phyloP scores from a whole-genome alignment of 1,140 invertebrate species.

The Subanguina moxae region DNA sequence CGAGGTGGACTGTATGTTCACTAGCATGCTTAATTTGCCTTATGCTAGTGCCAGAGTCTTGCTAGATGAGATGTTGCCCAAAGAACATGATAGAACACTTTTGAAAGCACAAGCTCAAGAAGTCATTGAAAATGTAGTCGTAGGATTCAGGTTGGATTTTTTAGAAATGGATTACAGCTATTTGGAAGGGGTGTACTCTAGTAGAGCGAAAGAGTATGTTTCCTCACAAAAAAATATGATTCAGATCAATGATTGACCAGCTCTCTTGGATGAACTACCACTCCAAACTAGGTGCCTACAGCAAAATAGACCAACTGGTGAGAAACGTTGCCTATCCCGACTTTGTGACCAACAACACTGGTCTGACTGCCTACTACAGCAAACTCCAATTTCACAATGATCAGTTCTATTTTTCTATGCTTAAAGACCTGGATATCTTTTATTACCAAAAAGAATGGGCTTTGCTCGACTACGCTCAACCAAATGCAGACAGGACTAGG shows the following conservation, averaged over 20 bases:
- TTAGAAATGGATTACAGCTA: no score
- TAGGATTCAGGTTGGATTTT: conserved; percentile 18
- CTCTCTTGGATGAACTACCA: conserved; percentile 47
- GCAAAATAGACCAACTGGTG: conserved; percentile 48
- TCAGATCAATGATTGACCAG: conserved; percentile 52
- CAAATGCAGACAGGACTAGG: no score
- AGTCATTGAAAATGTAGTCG: no score
- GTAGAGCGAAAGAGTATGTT: no score
- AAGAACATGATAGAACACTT: neutral
- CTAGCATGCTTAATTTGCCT: no score
- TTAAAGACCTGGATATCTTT: conserved; percentile 14
- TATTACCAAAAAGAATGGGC: conserved; percentile 6
- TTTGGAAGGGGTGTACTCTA: no score
- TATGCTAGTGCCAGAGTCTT: no score
- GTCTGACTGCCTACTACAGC: conserved; percentile 10
- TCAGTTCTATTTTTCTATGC: neutral
- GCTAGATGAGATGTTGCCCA: no score
- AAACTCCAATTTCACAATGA: conserved; percentile 3
- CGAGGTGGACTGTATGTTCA: no score
- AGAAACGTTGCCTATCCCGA: conserved; percentile 13
- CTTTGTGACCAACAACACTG: conserved; percentile 10
- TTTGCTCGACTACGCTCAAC: neutral
- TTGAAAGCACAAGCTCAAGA: neutral
- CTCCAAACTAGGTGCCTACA: conserved; percentile 48
- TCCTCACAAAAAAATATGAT: conserved; percentile 11